Evolutionary conservation across 2,888 invertebrate species (phyloP), one percentile per base, ranked within the genome.

Genomic region (Drosophila mulleri): DNA sequence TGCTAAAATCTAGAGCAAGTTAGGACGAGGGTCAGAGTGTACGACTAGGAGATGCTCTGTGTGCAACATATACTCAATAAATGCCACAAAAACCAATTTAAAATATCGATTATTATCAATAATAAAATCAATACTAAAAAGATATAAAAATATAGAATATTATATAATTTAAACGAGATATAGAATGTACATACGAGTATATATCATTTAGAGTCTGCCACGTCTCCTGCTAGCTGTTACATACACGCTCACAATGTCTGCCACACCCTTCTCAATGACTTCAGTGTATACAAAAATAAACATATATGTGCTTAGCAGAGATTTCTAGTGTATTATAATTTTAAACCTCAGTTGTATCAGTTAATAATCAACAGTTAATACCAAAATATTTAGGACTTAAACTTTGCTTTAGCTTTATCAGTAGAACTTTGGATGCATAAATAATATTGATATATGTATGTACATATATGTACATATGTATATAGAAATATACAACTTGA

Each of bases 331-430:
- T 53, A 37, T 53, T 37, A 53, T 23, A 16, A 16, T 12, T 29
- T 18, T 14, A 12, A 29, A n/a, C 11, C 29, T 18, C 50, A n/a
- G 16, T 18, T 18, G 29, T 29, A 42, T 54, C 26, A 54, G 7
- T 41, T 26, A 26, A n/a, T 41, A 54, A 41, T 41, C 41, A 35
- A 20, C 26, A 26, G 11, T 54, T n/a, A 26, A 41, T 41, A 26
- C 18, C 54, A 1, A 41, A 54, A 54, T 54, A 54, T 39, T 54
- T 53, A 11, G 37, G 23, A n/a, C 23, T 16, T 37, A 37, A 53
- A 16, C 37, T 16, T 23, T 53, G 16, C 14, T 37, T 50, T 32
- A 32, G n/a, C 48, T 0, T 29, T 50, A 50, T 50, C 48, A 32
- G 5, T 14, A 20, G 37, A 53, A 9, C 23, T 50, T 50, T 50